Evolutionary conservation across 2,888 invertebrate genomes (phyloP).

Genomic region (Thera obeliscata): DNA sequence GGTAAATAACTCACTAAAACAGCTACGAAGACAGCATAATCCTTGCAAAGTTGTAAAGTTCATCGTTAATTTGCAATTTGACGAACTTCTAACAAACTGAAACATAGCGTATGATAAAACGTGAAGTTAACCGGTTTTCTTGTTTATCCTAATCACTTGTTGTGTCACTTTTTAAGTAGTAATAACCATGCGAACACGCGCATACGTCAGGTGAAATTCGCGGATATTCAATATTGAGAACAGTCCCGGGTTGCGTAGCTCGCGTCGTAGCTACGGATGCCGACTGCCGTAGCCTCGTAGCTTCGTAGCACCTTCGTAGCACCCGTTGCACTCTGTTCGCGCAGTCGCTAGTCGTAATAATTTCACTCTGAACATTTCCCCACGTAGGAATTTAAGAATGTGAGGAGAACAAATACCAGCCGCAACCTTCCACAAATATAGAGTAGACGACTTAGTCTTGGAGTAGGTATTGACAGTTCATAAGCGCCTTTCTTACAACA

Average conservation of each 20-base stretch:
- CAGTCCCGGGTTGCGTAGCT: constrained; percentile 40
- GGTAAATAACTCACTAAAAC: constrained; percentile 33
- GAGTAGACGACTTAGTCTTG: constrained; percentile 35
- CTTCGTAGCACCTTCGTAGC: constrained; percentile 41
- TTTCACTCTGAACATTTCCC: constrained; percentile 37
- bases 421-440: constrained; percentile 37
- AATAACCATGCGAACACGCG: constrained; percentile 71
- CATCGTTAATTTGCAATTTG: constrained; percentile 24
- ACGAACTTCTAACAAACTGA: constrained; percentile 62
- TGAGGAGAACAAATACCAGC: constrained; percentile 44
- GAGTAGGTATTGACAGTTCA: constrained; percentile 36
- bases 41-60: constrained; percentile 44
- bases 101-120: constrained; percentile 58
- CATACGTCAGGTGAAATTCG: constrained; percentile 39
- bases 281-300: constrained; percentile 61
- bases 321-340: constrained; percentile 62
- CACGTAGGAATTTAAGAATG: constrained; percentile 44
- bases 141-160: constrained; percentile 74
- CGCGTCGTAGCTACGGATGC: constrained; percentile 57
- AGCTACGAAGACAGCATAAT: constrained; percentile 35
- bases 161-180: constrained; percentile 68
- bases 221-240: constrained; percentile 38
- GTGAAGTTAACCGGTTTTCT: constrained; percentile 72
- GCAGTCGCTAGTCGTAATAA: constrained; percentile 78
- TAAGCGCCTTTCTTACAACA: no score